These are phyloP conservation scores for Drosophila bocki DNA, from an alignment of 1,140 invertebrate genomes.

Conservation along the genomic window DNA sequence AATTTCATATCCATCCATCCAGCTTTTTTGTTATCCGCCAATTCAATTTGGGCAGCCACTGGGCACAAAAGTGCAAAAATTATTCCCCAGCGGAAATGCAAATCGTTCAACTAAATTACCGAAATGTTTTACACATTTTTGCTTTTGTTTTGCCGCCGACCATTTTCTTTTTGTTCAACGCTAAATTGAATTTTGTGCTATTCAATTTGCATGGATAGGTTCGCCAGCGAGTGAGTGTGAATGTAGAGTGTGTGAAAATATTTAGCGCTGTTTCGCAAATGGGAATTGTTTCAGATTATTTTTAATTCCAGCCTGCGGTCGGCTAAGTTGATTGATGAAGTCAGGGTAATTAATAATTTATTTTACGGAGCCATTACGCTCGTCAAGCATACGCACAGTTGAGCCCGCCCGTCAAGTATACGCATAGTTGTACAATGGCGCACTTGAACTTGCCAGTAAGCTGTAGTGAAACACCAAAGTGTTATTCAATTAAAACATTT, in stretches of 20 bases:
- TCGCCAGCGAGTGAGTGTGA: slow-evolving; percentile 6
- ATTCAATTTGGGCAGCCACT: slow-evolving; percentile 56
- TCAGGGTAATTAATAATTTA: slow-evolving; percentile 23
- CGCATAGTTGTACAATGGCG: slow-evolving; percentile 14
- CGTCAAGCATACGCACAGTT: slow-evolving; percentile 8
- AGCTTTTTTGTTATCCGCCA: slow-evolving; percentile 39
- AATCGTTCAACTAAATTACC: slow-evolving; percentile 52
- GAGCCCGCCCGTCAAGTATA: background rate
- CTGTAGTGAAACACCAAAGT: slow-evolving; percentile 47
- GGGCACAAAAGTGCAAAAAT: slow-evolving; percentile 48
- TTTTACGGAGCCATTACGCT: background rate
- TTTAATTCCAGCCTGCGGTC: slow-evolving; percentile 19
- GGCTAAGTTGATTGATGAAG: slow-evolving; percentile 28
- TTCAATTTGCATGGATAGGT: slow-evolving; percentile 55
- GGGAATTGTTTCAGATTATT: slow-evolving; percentile 20
- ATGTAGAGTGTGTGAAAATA: slow-evolving; percentile 42
- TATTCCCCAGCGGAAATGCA: slow-evolving; percentile 54
- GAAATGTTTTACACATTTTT: slow-evolving; percentile 28
- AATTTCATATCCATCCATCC: slow-evolving; percentile 34
- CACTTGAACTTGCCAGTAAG: slow-evolving; percentile 26
- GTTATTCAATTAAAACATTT: slow-evolving; percentile 78
- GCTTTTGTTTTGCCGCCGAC: slow-evolving; percentile 16
- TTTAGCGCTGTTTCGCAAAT: slow-evolving; percentile 30
- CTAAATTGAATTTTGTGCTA: slow-evolving; percentile 53
- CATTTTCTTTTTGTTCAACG: slow-evolving; percentile 16